These are phyloP conservation scores for Pinctada fucata DNA, from an alignment of 2,888 invertebrate species.

Conservation along the genomic window DNA sequence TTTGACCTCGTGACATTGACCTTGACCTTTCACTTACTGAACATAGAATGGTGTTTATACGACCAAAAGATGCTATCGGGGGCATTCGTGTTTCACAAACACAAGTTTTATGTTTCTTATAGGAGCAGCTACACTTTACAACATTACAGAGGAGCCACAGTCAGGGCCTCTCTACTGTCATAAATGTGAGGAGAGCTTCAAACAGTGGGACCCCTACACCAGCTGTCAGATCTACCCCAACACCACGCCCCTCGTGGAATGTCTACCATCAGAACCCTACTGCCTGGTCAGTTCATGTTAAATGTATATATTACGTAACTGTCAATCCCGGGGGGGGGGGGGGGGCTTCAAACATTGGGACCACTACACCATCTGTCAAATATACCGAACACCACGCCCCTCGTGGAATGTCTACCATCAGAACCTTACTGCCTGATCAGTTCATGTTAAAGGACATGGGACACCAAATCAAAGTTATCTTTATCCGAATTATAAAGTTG, in stretches of 20 bases:
- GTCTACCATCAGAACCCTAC: conserved; percentile 50
- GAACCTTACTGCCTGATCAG: conserved; percentile 60
- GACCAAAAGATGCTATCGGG: too few relatives aligned
- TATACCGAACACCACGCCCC: conserved; percentile 37
- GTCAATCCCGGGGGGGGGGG: not conserved
- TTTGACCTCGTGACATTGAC: too few relatives aligned
- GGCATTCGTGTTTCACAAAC: too few relatives aligned
- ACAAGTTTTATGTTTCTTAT: too few relatives aligned
- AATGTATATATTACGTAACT: not conserved
- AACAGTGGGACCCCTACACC: conserved; percentile 61
- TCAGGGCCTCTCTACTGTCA: conserved; percentile 49
- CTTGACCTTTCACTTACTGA: too few relatives aligned
- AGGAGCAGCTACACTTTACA: too few relatives aligned
- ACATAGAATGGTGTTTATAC: too few relatives aligned
- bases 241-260: conserved; percentile 44
- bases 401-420: conserved; percentile 43
- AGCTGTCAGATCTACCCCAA: conserved; percentile 55
- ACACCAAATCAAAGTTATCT: too few relatives aligned
- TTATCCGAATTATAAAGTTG: too few relatives aligned
- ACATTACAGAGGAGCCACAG: too few relatives aligned
- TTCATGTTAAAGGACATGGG: too few relatives aligned
- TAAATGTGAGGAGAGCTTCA: conserved; percentile 58
- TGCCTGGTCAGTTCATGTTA: conserved; percentile 50
- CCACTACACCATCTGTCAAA: conserved; percentile 59
- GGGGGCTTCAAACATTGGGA: conserved; percentile 45